Base-by-base conservation (phyloP, 1,140 invertebrate species). In the Chironomus striatipennis region DNA sequence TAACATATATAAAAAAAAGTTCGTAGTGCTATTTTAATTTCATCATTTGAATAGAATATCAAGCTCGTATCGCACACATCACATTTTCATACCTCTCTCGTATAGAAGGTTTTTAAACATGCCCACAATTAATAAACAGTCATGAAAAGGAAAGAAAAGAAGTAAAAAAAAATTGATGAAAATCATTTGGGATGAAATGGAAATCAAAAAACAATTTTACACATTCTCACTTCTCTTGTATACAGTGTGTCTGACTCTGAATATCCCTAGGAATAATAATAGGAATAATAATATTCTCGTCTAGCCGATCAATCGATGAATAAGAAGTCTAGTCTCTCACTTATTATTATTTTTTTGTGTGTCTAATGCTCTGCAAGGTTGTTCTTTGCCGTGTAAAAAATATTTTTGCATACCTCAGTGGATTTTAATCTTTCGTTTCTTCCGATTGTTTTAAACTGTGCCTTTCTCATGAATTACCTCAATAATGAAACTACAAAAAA, bases 101-200 rank as follows among this genome's bases (percentile, higher is more conserved):
- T n/a, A 5, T 34, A 34, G 47, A 5, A 57, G 12, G 47, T 57
- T 57, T 34, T n/a, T 57, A 57, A 57, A 57, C n/a, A 57, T 57
- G 47, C 47, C 47, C 47, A 57, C 47, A 57, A 57, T 57, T 57
- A 57, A 57, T 57, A 57, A 57, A 57, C 47, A 57, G 47, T 57
- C 12, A 57, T 57, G 47, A 57, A n/a, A 57, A 57, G 47, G 9
- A 15, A 47, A 47, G 43, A 47, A 15, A 12, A 15, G 15, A 9
- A 47, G 43, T 12, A 15, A 47, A 9, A 47, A 57, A 57, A 15
- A n/a, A 57, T 57, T 57, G 47, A 57, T 57, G 47, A 57, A 57
- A 57, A 57, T 57, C 47, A 57, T 57, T 57, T 57, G 47, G 12
- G 47, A 57, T 57, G 12, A 15, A 57, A 57, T 15, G 8, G n/a